phyloP scores from a whole-genome alignment of 2,113 vertebrate genomes.

The Anas platyrhynchos region DNA sequence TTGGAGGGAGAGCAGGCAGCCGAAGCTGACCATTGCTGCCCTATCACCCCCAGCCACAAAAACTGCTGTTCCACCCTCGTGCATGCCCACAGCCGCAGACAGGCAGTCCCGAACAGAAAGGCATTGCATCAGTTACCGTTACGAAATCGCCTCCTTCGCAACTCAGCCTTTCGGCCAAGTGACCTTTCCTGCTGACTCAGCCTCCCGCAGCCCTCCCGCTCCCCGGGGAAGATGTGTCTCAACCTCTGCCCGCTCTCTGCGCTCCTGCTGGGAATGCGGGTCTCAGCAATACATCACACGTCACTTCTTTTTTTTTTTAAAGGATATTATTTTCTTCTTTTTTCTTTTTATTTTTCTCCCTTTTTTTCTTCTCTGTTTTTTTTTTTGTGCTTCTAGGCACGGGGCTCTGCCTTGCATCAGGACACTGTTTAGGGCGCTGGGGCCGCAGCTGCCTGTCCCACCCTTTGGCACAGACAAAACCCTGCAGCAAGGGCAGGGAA shows the following conservation, averaged over 20 bases:
- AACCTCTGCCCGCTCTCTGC: background rate
- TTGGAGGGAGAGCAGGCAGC: background rate
- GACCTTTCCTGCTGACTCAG: slow-evolving; percentile 44
- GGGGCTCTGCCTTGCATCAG: background rate
- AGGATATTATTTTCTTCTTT: background rate
- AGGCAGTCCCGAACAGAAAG: background rate
- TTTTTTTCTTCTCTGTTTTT: background rate
- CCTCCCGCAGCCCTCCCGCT: background rate
- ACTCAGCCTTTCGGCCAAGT: background rate
- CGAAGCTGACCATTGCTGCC: background rate
- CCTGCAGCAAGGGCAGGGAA: background rate
- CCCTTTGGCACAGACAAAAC: background rate
- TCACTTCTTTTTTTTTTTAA: background rate
- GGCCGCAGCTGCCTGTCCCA: background rate
- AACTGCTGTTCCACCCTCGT: rapidly evolving
- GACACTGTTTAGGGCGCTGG: rapidly evolving
- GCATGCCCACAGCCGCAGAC: rapidly evolving
- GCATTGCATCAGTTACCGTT: background rate
- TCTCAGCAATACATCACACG: background rate
- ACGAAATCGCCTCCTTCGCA: background rate
- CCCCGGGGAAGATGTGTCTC: background rate
- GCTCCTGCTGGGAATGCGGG: background rate
- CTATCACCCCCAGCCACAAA: rapidly evolving
- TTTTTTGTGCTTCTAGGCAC: background rate
- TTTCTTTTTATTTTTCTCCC: no score